Conservation (phyloP, 2,888 invertebrate species). For the Formica aserva region DNA sequence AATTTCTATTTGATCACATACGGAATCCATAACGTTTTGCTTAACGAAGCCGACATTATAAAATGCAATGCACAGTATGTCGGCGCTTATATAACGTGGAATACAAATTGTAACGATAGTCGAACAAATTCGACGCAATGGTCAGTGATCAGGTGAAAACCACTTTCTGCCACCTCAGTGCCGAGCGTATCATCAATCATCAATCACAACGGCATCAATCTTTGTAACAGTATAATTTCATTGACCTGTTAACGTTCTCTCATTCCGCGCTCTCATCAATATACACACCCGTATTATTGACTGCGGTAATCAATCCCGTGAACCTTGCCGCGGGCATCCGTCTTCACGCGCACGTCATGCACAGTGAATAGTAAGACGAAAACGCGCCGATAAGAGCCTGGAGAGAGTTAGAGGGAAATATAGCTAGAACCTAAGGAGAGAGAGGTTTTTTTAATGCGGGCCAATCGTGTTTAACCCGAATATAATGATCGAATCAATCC, state of each 20-base stretch:
- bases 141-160: constrained; percentile 73
- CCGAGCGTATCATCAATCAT: constrained; percentile 71
- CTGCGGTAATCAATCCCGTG: constrained; percentile 75
- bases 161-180: constrained; percentile 68
- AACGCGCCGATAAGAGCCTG: constrained; percentile 12
- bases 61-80: constrained; percentile 10
- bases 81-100: neutral
- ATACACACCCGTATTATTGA: constrained; percentile 74
- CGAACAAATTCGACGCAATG: constrained; percentile 68
- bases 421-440: neutral
- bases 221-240: constrained; percentile 77
- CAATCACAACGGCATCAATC: constrained; percentile 76
- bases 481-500: constrained; percentile 5
- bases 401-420: neutral
- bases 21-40: neutral
- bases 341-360: constrained; percentile 60
- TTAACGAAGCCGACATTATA: neutral
- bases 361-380: constrained; percentile 41
- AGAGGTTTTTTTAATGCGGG: neutral
- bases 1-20: neutral
- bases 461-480: constrained; percentile 10
- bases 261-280: constrained; percentile 71
- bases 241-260: constrained; percentile 77
- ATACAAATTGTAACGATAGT: constrained; percentile 69
- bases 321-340: constrained; percentile 74